These are phyloP conservation scores for Hirtodrosophila cameraria DNA, from an alignment of 2,888 invertebrate species.

Conservation along the genomic window DNA sequence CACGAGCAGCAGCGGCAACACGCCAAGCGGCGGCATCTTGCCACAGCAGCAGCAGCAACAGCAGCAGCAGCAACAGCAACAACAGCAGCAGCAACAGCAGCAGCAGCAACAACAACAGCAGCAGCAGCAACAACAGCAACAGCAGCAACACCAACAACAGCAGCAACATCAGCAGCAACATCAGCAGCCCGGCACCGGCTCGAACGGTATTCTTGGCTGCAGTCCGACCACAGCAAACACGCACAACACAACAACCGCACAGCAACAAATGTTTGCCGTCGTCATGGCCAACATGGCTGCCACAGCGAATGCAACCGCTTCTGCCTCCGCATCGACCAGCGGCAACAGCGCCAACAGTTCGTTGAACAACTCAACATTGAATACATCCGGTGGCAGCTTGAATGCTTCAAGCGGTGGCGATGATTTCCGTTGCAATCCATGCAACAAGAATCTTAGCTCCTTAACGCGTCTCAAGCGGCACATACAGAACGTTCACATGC, in stretches of 20 bases:
- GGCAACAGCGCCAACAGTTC: slow-evolving; percentile 61
- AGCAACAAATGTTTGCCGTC: slow-evolving; percentile 81
- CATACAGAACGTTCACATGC: slow-evolving; percentile 96
- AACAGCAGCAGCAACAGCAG: slow-evolving; percentile 23
- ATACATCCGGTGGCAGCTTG: slow-evolving; percentile 63
- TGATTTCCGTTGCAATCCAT: slow-evolving; percentile 95
- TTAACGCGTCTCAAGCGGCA: slow-evolving; percentile 94
- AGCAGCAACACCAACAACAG: slow-evolving; percentile 27
- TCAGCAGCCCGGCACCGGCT: slow-evolving; percentile 34
- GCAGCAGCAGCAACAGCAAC: slow-evolving; percentile 33
- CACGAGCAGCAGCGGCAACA: slow-evolving; percentile 33
- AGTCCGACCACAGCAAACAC: slow-evolving; percentile 56
- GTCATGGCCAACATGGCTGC: slow-evolving; percentile 81
- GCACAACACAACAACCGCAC: slow-evolving; percentile 58
- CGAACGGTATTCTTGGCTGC: slow-evolving; percentile 62
- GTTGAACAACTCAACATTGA: slow-evolving; percentile 66
- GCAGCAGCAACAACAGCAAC: slow-evolving; percentile 38
- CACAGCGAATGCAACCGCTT: slow-evolving; percentile 54
- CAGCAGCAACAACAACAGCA: slow-evolving; percentile 27
- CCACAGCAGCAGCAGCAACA: slow-evolving; percentile 33
- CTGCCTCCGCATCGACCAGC: slow-evolving; percentile 80
- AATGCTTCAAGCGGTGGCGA: slow-evolving; percentile 86
- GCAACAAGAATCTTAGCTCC: slow-evolving; percentile 95
- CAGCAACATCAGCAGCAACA: slow-evolving; percentile 33
- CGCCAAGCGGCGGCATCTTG: slow-evolving; percentile 19